A percentile compares a stretch with the other conserved stretches of the same genome.
These are phyloP conservation scores for Oncorhynchus keta DNA, from an alignment of 2,113 vertebrate genomes.

Conservation along the genomic window DNA sequence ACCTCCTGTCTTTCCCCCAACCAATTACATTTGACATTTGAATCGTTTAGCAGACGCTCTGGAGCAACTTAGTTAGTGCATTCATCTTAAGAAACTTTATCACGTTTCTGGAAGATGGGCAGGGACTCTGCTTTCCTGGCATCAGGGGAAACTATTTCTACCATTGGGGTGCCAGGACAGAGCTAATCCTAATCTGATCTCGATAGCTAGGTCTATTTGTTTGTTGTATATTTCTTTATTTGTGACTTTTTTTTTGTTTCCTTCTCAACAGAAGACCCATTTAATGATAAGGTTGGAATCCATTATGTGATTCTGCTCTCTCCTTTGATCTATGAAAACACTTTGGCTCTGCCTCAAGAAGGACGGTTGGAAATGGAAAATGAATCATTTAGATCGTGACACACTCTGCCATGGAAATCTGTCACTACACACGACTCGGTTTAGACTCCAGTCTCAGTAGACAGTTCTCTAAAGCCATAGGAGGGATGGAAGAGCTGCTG, in stretches of 20 bases:
- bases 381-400: conserved; percentile 48
- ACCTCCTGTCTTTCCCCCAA: too few relatives aligned
- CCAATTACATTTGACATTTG: too few relatives aligned
- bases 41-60: too few relatives aligned
- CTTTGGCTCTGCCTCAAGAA: conserved; percentile 44
- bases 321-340: conserved; percentile 56
- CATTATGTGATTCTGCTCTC: conserved; percentile 41
- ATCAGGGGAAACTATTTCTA: too few relatives aligned
- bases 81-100: too few relatives aligned
- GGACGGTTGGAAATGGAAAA: conserved; percentile 21
- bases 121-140: too few relatives aligned
- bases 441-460: conserved; percentile 17
- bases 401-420: conserved; percentile 29
- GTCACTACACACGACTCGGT: conserved; percentile 29
- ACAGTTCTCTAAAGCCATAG: not conserved
- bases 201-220: conserved; percentile 1
- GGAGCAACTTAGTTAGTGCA: too few relatives aligned
- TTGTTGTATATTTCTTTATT: not conserved
- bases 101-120: too few relatives aligned
- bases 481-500: conserved; percentile 30
- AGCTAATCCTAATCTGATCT: conserved; percentile 1
- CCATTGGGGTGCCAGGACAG: too few relatives aligned
- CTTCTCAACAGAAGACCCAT: conserved; percentile 29
- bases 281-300: conserved; percentile 49
- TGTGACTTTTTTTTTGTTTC: conserved; percentile 20